These are phyloP conservation scores for Aphaenogaster ashmeadi DNA, from an alignment of 1,140 invertebrate genomes.

Conservation along the genomic window DNA sequence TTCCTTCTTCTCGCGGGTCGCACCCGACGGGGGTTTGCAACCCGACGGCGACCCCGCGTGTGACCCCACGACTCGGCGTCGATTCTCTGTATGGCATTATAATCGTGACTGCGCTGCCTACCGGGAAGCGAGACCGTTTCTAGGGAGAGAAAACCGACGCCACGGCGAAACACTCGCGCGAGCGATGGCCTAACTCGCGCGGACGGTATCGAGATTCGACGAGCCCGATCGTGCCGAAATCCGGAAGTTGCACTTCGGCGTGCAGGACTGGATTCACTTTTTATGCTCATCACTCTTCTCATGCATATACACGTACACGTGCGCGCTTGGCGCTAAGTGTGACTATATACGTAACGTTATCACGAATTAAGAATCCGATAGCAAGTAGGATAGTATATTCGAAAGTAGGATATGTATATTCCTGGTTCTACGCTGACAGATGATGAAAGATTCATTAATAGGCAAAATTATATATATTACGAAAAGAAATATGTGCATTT, in stretches of 20 bases:
- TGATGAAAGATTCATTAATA: constrained; percentile 16
- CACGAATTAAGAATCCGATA: constrained; percentile 5
- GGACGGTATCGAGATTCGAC: constrained; percentile 20
- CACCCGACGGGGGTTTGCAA: constrained; percentile 61
- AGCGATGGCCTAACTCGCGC: constrained; percentile 28
- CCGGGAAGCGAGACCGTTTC: constrained; percentile 68
- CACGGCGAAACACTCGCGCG: constrained; percentile 9
- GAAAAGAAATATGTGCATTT: not conserved
- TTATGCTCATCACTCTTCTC: not conserved
- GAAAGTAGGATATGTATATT: not conserved
- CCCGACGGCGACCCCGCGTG: constrained; percentile 72
- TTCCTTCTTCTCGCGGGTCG: constrained; percentile 63
- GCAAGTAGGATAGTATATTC: no score
- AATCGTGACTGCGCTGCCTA: constrained; percentile 73
- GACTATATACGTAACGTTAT: not conserved
- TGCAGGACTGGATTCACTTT: not conserved
- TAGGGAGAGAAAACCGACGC: constrained; percentile 67
- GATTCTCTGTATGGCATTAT: constrained; percentile 74
- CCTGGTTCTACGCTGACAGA: not conserved
- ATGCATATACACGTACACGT: not conserved
- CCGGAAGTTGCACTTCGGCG: constrained; percentile 34
- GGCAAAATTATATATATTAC: not conserved
- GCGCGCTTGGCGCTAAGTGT: not conserved
- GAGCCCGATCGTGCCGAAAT: constrained; percentile 47
- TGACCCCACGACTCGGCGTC: constrained; percentile 73